Evolutionary conservation across 2,888 invertebrate species (phyloP).

Genomic region (Rhaphigaster nebulosa): DNA sequence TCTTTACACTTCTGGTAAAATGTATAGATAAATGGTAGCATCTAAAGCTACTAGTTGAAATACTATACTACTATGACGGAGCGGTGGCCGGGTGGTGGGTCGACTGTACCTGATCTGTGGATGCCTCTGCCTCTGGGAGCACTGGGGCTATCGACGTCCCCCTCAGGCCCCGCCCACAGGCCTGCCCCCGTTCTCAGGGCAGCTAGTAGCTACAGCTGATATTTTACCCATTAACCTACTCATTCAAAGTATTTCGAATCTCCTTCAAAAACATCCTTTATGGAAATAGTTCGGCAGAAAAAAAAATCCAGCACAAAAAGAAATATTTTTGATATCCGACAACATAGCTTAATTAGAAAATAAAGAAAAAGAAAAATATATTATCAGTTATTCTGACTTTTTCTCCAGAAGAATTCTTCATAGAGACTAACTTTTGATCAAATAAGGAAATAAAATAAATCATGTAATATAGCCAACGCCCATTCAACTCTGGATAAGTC

Average conservation of each 20-base stretch:
- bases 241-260: background rate
- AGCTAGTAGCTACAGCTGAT: background rate
- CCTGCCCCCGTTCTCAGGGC: background rate
- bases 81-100: background rate
- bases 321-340: no score
- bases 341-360: no score
- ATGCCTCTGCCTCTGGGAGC: background rate
- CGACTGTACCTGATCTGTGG: constrained; percentile 37
- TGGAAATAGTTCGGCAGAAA: background rate
- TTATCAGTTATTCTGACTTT: no score
- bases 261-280: background rate
- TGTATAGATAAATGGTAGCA: constrained; percentile 39
- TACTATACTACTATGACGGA: background rate
- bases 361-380: background rate
- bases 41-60: background rate
- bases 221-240: constrained; percentile 23
- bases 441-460: no score
- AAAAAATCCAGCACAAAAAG: no score
- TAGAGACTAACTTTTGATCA: no score
- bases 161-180: background rate
- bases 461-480: no score
- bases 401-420: no score
- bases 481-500: no score
- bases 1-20: constrained; percentile 50
- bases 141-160: constrained; percentile 11